Percentiles rank a stretch among this genome's conserved stretches.
phyloP scores from a whole-genome alignment of 1,140 invertebrate species.

The Acromyrmex echinatior region DNA sequence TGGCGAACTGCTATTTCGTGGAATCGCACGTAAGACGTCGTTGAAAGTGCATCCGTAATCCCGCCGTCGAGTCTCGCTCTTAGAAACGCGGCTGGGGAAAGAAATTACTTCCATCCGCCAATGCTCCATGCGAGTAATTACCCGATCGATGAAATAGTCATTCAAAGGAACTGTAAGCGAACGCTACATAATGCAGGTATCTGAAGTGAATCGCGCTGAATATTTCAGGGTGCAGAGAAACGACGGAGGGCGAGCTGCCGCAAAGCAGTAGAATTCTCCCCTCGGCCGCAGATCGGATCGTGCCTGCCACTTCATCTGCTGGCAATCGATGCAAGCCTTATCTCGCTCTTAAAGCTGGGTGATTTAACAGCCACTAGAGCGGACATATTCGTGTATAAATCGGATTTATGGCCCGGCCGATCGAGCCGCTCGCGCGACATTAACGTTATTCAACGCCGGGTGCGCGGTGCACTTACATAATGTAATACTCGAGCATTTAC shows the following conservation, averaged over 20 bases:
- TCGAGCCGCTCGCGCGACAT: constrained; percentile 41
- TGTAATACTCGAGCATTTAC: constrained; percentile 59
- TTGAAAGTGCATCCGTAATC: constrained; percentile 54
- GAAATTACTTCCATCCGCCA: constrained; percentile 46
- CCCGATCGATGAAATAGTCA: constrained; percentile 57
- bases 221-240: constrained; percentile 43
- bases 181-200: constrained; percentile 48
- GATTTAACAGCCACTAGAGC: constrained; percentile 55
- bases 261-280: constrained; percentile 19
- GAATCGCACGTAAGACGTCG: constrained; percentile 51
- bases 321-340: constrained; percentile 57
- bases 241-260: constrained; percentile 10
- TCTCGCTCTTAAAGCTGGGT: constrained; percentile 45
- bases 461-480: constrained; percentile 59
- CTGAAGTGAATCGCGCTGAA: constrained; percentile 52
- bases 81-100: constrained; percentile 9
- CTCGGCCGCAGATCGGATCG: constrained; percentile 13
- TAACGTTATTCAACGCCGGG: constrained; percentile 60
- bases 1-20: constrained; percentile 23
- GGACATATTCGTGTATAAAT: constrained; percentile 63
- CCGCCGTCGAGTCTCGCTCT: constrained; percentile 11
- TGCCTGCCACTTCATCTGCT: constrained; percentile 28
- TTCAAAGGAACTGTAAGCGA: constrained; percentile 52
- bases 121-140: constrained; percentile 55
- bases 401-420: constrained; percentile 49